phyloP scores from a whole-genome alignment of 2,113 vertebrate species.

The Suncus etruscus region DNA sequence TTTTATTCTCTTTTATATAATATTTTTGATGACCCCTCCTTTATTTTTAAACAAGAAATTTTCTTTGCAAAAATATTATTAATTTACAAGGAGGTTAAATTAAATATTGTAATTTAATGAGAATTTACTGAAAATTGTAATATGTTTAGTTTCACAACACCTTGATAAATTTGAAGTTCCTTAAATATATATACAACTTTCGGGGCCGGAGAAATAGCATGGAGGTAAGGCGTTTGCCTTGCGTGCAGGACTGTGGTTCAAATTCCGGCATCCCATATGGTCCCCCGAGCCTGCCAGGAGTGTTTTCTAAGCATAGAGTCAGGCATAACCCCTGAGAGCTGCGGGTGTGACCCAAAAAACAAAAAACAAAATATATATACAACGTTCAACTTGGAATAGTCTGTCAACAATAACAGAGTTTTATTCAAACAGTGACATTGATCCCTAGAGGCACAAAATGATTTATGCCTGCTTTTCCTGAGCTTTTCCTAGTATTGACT shows the following conservation, averaged over 20 bases:
- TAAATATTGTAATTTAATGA: slow-evolving; percentile 56
- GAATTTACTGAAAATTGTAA: slow-evolving; percentile 29
- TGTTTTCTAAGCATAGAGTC: too few relatives aligned
- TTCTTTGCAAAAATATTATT: background rate
- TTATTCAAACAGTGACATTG: slow-evolving; percentile 62
- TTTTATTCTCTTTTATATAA: background rate
- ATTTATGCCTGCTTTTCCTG: slow-evolving; percentile 42
- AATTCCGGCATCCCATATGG: too few relatives aligned
- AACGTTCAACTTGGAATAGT: slow-evolving; percentile 50
- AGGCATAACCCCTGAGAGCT: too few relatives aligned
- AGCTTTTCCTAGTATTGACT: slow-evolving; percentile 42
- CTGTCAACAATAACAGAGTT: slow-evolving; percentile 63
- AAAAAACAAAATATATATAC: slow-evolving; percentile 40
- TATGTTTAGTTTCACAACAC: slow-evolving; percentile 1
- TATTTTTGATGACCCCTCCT: slow-evolving; percentile 1
- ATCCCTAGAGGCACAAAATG: slow-evolving; percentile 44
- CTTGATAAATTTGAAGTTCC: slow-evolving; percentile 17
- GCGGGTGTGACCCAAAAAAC: too few relatives aligned
- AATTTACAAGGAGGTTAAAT: slow-evolving; percentile 62
- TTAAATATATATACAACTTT: slow-evolving; percentile 19
- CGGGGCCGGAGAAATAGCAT: too few relatives aligned
- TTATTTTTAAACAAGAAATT: slow-evolving; percentile 14
- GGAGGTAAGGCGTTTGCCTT: too few relatives aligned
- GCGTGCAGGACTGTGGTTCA: too few relatives aligned
- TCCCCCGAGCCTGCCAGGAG: too few relatives aligned